Percentiles rank a stretch among this genome's conserved stretches.
Conservation (phyloP, 2,888 invertebrate species). For the Callosobruchus maculatus region DNA sequence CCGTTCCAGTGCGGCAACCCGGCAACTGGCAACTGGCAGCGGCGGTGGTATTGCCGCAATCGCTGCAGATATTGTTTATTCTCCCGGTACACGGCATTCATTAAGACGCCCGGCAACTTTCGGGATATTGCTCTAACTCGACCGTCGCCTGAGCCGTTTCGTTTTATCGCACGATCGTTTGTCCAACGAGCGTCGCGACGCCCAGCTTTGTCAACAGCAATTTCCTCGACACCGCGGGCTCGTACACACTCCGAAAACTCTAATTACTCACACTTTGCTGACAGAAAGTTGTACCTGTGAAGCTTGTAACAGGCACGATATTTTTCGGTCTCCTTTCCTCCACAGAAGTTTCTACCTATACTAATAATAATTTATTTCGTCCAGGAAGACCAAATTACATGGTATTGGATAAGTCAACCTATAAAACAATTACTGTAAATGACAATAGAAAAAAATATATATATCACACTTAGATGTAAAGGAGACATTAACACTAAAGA, state of each 20-base stretch:
- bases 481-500: too few relatives aligned
- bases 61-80: not conserved
- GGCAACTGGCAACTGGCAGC: too few relatives aligned
- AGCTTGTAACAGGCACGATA: too few relatives aligned
- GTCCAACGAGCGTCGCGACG: not conserved
- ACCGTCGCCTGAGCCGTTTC: not conserved
- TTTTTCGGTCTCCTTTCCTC: too few relatives aligned
- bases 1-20: not conserved
- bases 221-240: not conserved
- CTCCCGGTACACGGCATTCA: not conserved
- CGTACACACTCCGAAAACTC: not conserved
- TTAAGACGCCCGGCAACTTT: not conserved
- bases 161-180: not conserved
- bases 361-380: too few relatives aligned
- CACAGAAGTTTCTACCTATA: too few relatives aligned
- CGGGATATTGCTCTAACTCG: not conserved
- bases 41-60: not conserved
- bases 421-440: too few relatives aligned
- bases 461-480: too few relatives aligned
- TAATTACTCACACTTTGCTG: not conserved
- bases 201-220: not conserved
- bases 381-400: too few relatives aligned
- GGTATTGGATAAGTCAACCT: too few relatives aligned
- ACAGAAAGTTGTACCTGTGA: not conserved
- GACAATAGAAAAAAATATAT: too few relatives aligned